Evolutionary conservation across 2,888 invertebrate genomes (phyloP), one percentile per base, ranked within the genome.

Genomic region (Philonicus albiceps): DNA sequence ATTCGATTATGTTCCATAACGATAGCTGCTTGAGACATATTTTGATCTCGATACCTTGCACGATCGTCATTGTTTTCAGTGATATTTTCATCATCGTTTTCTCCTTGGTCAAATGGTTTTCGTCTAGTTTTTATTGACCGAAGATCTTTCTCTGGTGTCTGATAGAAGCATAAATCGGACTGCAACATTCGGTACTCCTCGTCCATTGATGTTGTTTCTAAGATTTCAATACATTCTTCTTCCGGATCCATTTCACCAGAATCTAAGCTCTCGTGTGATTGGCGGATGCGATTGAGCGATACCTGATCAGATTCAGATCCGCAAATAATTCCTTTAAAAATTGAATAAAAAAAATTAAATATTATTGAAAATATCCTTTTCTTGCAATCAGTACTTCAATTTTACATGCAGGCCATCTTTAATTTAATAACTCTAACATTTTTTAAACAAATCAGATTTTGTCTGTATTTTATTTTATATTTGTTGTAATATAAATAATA

Each of bases 211-310:
- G 90, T 91, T 2, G 92, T 92, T 53, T 92, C 92, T 76, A 92
- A 89, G 85, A 92, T 91, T 88, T 92, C 92, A 75, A 92, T 91
- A 86, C 94, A 94, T 89, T 93, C 93, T 90, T 94, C 94, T 89
- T 94, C 94, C 87, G 94, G 93, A 90, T 95, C 94, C 90, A 92
- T 92, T 90, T 93, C 91, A 40, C 95, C 95, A 8, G 96, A 95
- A 91, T 96, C 96, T 84, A 96, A 93, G 89, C 96, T 96, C 91
- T 96, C 96, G 89, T 95, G 94, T 88, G 96, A 96, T 90, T 95
- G 94, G 19, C 92, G 91, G 40, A 92, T 92, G 87, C 92, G 92
- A 89, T 91, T 92, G 86, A 92, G 88, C 27, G 92, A 92, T 34
- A 91, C 90, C 89, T 92, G 92, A 89, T 92, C 92, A 19, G 92